phyloP scores from a whole-genome alignment of 2,888 invertebrate species.

The Neocrepidodera transversa region DNA sequence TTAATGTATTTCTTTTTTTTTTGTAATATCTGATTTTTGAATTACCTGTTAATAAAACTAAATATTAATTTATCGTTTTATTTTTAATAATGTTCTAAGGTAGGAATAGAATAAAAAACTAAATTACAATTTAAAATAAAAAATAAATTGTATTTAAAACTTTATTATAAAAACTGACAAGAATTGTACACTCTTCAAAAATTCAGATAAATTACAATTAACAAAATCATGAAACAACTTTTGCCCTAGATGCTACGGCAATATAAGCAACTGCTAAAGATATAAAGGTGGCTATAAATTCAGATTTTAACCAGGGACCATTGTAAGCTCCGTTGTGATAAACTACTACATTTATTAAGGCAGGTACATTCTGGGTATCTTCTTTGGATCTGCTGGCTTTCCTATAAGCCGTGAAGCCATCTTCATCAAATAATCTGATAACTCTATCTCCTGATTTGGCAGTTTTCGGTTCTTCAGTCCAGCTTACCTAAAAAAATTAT shows the following conservation, averaged over 20 bases:
- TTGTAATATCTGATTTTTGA: too few relatives aligned
- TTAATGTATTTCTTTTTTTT: conserved; percentile 5
- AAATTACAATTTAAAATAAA: not conserved
- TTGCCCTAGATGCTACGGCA: conserved; percentile 84
- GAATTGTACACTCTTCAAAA: conserved; percentile 12
- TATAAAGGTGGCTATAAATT: conserved; percentile 82
- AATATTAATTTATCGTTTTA: not conserved
- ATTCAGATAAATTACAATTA: conserved; percentile 20
- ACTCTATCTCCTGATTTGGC: conserved; percentile 82
- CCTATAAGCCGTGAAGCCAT: conserved; percentile 85
- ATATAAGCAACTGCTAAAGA: conserved; percentile 84
- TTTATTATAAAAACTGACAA: conserved; percentile 14
- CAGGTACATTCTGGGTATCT: conserved; percentile 69
- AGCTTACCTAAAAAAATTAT: conserved; percentile 75
- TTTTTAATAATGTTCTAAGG: too few relatives aligned
- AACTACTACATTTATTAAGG: conserved; percentile 74
- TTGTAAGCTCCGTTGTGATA: conserved; percentile 83
- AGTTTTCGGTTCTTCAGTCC: conserved; percentile 87
- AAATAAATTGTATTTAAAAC: not conserved
- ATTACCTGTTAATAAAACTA: too few relatives aligned
- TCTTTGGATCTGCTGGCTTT: conserved; percentile 82
- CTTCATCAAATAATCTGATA: conserved; percentile 88
- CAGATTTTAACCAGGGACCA: conserved; percentile 93
- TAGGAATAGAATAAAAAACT: too few relatives aligned
- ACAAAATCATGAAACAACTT: conserved; percentile 61